Base-by-base conservation (phyloP, 2,888 invertebrate genomes). In the Nephrotoma flavescens region DNA sequence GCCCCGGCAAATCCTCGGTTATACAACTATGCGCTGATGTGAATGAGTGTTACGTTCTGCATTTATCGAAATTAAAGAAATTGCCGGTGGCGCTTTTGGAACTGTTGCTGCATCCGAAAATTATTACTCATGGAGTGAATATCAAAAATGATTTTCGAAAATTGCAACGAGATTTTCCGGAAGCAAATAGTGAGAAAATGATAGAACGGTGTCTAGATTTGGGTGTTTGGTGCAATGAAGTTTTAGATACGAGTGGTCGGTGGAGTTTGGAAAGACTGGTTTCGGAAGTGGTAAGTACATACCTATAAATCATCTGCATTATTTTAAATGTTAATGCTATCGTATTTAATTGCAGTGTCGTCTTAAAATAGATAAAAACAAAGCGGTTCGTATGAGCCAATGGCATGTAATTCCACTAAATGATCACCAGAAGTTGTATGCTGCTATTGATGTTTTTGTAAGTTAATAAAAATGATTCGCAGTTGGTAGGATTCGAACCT, bases 371-470 rank as follows among this genome's bases (percentile, higher is more conserved):
- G 92, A 92, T 88, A 94, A 94, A 90, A 92, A 92, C 89, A 92
- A 92, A 86, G 90, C 92, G 87, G 93, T 94, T 4, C 92, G 94
- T 87, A 93, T 91, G 90, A 94, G 94, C 89, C 93, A 93, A 88
- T 94, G 94, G 94, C 92, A 94, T 89, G 90, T 93, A 19, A 90
- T 93, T 85, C 94, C 94, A 7, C 90, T 94, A 85, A 92, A 91
- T 87, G 89, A 92, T 87, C 91, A 91, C 41, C 94, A 94, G 89
- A 91, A 92, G 89, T 89, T 90, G 87, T 94, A 95, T 90, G 94
- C 94, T 42, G 94, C 95, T 6, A 94, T 93, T 85, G 95, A 95
- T 91, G 94, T 94, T 88, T 94, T 94, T 90, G 95, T 94, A 90
- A 91, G 93, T 90, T 57, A 45, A 15, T n/a, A 9, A 5, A 41